Percentiles rank a stretch among this genome's conserved stretches.
Evolutionary conservation across 2,797 vertebrate genomes (phyloP).

Genomic region (Tamandua tetradactyla): DNA sequence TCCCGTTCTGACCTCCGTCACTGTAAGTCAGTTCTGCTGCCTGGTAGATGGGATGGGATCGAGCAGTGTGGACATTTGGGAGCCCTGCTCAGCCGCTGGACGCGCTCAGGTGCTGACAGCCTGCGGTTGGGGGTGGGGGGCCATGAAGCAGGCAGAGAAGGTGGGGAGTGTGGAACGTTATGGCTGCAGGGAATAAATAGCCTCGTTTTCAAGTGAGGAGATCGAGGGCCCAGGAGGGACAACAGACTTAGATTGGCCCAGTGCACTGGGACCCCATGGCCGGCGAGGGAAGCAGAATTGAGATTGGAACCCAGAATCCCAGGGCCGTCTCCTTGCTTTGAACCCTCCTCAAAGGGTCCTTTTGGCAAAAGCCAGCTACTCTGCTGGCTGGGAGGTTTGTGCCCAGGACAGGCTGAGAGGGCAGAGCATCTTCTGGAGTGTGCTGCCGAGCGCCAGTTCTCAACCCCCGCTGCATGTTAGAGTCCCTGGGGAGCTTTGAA

Average conservation of each 20-base stretch:
- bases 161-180: not conserved
- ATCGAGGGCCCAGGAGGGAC: not conserved
- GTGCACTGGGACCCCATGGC: not conserved
- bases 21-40: too few species aligned
- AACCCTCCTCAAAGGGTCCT: not conserved
- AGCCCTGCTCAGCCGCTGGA: not conserved
- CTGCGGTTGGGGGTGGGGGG: not conserved
- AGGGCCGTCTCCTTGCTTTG: not conserved
- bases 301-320: not conserved
- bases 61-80: rapidly evolving
- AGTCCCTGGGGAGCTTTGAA: not conserved
- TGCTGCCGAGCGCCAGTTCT: not conserved
- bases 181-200: not conserved
- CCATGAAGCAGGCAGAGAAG: not conserved
- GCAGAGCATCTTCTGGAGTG: too few species aligned
- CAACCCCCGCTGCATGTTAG: rapidly evolving
- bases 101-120: not conserved
- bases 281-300: not conserved
- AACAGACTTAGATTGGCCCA: not conserved
- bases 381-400: not conserved
- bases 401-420: not conserved
- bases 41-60: not conserved
- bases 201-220: not conserved
- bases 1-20: rapidly evolving
- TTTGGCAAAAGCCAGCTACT: not conserved